Conservation (phyloP, 2,113 vertebrate genomes). For the Talpa occidentalis region DNA sequence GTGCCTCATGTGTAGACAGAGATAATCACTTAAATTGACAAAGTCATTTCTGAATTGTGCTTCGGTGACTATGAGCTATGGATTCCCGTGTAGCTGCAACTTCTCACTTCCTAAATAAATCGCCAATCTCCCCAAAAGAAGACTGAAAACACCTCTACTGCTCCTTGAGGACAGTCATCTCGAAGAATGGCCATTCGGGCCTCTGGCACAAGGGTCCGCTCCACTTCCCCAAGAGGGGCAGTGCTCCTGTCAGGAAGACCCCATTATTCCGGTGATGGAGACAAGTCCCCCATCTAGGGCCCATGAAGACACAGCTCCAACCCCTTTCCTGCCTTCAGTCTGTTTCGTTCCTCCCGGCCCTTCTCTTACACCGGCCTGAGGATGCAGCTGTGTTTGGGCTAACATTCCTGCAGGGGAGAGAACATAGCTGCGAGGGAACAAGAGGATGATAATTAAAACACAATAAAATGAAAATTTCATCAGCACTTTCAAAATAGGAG, state of each 20-base stretch:
- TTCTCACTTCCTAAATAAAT: not conserved
- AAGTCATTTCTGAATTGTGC: conserved; percentile 61
- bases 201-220: not conserved
- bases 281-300: not conserved
- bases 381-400: not conserved
- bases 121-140: not conserved
- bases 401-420: not conserved
- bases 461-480: conserved; percentile 54
- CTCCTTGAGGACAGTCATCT: not conserved
- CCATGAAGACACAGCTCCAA: not conserved
- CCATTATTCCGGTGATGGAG: not conserved
- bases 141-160: not conserved
- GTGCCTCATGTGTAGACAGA: conserved; percentile 1
- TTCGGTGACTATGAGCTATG: not conserved
- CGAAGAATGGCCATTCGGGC: not conserved
- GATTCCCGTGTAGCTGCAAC: not conserved
- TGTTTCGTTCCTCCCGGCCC: not conserved
- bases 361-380: not conserved
- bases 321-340: not conserved
- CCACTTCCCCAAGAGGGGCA: no score
- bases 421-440: not conserved
- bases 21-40: conserved; percentile 49
- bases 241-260: no score
- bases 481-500: conserved; percentile 36
- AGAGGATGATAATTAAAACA: conserved; percentile 60